Percentiles rank a stretch among this genome's conserved stretches.
Evolutionary conservation across 2,113 vertebrate genomes (phyloP).

Genomic region (Dinomys branickii): DNA sequence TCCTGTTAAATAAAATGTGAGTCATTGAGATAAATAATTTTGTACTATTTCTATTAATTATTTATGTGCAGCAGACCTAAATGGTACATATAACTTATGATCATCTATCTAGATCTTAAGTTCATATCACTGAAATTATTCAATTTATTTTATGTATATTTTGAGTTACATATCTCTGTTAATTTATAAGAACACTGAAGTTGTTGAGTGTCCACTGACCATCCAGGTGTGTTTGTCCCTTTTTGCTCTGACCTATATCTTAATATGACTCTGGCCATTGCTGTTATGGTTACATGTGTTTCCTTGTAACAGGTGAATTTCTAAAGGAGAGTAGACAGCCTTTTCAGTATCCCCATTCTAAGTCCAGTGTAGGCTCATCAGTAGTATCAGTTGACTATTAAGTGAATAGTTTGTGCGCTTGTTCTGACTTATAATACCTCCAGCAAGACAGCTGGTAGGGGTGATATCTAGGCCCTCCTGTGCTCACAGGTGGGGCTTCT

Average conservation of each 20-base stretch:
- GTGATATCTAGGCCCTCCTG: neutral
- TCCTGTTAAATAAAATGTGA: neutral
- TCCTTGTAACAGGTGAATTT: neutral
- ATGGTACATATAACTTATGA: neutral
- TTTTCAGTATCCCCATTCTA: neutral
- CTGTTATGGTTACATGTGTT: neutral
- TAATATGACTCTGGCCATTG: neutral
- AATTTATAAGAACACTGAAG: neutral
- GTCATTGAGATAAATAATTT: slow-evolving; percentile 3
- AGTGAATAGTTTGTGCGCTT: neutral
- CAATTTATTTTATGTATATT: neutral
- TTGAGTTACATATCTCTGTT: neutral
- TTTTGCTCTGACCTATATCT: neutral
- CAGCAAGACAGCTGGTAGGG: neutral
- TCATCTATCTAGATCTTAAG: neutral
- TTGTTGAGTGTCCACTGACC: neutral
- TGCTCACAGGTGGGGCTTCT: neutral
- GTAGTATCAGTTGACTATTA: neutral
- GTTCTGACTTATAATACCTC: neutral
- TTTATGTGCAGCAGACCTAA: neutral
- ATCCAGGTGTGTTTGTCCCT: neutral
- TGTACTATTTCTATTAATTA: neutral
- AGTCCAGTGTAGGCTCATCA: neutral
- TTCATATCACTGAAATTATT: neutral
- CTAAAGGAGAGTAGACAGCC: neutral